Percentiles rank a stretch among this genome's conserved stretches.
Evolutionary conservation across 1,140 invertebrate species (phyloP).

Genomic region (Euura lappo): DNA sequence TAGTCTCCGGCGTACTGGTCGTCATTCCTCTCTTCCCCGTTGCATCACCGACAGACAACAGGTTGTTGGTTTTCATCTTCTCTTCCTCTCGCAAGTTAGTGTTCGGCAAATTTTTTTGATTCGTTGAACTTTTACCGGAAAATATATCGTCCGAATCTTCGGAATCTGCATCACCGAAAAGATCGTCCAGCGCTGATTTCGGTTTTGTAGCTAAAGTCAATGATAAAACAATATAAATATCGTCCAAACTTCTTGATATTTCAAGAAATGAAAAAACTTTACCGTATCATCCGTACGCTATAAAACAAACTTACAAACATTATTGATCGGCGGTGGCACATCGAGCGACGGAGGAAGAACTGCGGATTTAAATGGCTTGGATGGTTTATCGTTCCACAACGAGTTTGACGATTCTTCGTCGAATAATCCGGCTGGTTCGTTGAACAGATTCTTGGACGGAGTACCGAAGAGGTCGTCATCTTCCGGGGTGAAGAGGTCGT

Average conservation of each 20-base stretch:
- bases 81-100: neutral
- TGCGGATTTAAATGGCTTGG: constrained; percentile 32
- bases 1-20: constrained; percentile 42
- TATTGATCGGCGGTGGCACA: constrained; percentile 53
- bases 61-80: constrained; percentile 14
- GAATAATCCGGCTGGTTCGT: constrained; percentile 34
- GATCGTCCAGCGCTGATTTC: constrained; percentile 56
- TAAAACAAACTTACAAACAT: constrained; percentile 39
- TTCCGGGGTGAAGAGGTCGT: constrained; percentile 43
- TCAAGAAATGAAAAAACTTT: no score
- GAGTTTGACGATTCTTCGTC: constrained; percentile 39
- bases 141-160: constrained; percentile 58
- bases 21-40: constrained; percentile 9
- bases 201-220: constrained; percentile 44
- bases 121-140: constrained; percentile 33
- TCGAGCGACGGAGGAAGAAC: constrained; percentile 55
- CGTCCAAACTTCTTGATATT: no score
- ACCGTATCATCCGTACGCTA: neutral
- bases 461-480: constrained; percentile 34
- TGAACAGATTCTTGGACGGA: constrained; percentile 44
- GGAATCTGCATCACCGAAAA: constrained; percentile 54
- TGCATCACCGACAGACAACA: constrained; percentile 14
- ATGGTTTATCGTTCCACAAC: constrained; percentile 44
- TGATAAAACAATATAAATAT: neutral
- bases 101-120: constrained; percentile 34